Conservation (phyloP, 2,113 vertebrate genomes). For the Colinus virginianus region DNA sequence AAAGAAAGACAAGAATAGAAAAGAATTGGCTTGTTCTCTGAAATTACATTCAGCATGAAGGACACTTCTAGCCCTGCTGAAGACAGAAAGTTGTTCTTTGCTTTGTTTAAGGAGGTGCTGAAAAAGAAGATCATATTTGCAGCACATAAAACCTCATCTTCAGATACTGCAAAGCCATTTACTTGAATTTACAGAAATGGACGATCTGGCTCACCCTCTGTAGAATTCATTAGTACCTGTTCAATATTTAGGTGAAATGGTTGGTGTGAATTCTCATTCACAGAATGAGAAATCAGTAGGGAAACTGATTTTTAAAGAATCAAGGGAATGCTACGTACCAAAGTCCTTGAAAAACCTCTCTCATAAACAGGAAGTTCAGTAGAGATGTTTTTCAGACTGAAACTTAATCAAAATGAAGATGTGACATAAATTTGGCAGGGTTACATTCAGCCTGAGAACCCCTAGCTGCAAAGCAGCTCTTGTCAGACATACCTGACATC, state of each 20-base stretch:
- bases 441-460: background rate
- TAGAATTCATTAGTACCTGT: background rate
- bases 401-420: background rate
- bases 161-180: background rate
- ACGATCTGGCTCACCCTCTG: background rate
- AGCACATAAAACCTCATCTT: background rate
- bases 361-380: background rate
- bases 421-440: background rate
- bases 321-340: background rate
- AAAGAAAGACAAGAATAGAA: slow-evolving; percentile 65
- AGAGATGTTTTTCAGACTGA: background rate
- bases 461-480: background rate
- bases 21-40: slow-evolving; percentile 57
- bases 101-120: background rate
- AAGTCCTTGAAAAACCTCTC: background rate
- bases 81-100: slow-evolving; percentile 29
- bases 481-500: background rate
- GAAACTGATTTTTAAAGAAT: background rate
- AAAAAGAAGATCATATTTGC: background rate
- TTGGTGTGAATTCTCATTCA: background rate
- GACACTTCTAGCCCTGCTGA: slow-evolving; percentile 26
- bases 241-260: background rate
- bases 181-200: background rate
- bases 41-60: slow-evolving; percentile 49
- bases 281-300: background rate